Evolutionary conservation across 2,113 vertebrate species (phyloP), one percentile per base, ranked within the genome.

Genomic region (Notarius lentiginosus): DNA sequence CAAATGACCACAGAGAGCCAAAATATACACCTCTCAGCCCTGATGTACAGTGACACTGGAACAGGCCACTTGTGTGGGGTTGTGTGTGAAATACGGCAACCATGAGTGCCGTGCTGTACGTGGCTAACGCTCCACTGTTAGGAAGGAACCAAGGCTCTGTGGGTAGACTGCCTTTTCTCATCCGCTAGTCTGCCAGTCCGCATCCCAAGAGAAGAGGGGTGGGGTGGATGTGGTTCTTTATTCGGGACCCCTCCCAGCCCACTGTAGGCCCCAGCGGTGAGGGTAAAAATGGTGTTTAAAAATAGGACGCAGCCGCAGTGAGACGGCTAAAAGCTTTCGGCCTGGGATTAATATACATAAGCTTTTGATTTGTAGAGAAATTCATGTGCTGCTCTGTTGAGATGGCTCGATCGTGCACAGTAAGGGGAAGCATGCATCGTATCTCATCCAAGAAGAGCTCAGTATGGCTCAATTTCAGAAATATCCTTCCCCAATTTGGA

Each of bases 211-310:
- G 85, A 20, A 72, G 88, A 84, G 84, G 84, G 73, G 88, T 76
- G 88, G 83, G 47, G 86, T 82, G 86, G 86, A 76, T 87, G 86
- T 83, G 86, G 86, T 87, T 87, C 86, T 83, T 56, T 30, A 81
- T 63, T 82, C 72, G 1, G 87, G 89, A 86, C 88, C 88, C 86
- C 83, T 85, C 86, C 88, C 86, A 83, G 72, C 84, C 24, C 81
- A 72, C 56, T 30, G 53, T 85, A 83, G 49, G 63, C 41, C 79
- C 73, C 65, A 5, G 84, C 9, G 63, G 70, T 56, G 86, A 85
- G 87, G 49, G 84, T n/a, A 5, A 85, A 87, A 77, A 15, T 12
- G 56, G 9, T 30, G 10, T 83, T 89, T 89, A 89, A 85, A 88
- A 88, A 87, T 84, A 88, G 89, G 55, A 70, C 20, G 22, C 60